These are phyloP conservation scores for Melinopterus prodromus DNA, from an alignment of 2,888 invertebrate genomes.

Conservation along the genomic window DNA sequence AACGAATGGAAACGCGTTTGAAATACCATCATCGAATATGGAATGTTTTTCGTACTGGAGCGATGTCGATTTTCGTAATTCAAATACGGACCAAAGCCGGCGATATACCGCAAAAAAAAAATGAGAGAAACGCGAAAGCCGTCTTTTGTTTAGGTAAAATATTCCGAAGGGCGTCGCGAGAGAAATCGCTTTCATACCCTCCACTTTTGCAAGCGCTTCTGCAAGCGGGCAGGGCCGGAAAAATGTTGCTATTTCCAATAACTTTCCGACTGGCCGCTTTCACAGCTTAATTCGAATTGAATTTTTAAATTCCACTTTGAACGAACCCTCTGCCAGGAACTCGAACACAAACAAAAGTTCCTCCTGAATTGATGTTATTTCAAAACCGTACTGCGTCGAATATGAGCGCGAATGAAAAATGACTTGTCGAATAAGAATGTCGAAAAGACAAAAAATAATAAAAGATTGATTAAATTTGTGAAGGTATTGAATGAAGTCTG, in stretches of 20 bases:
- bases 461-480: too few relatives aligned
- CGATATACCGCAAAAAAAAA: not conserved
- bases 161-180: not conserved
- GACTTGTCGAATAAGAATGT: not conserved
- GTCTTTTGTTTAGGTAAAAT: not conserved
- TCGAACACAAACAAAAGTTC: not conserved
- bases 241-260: not conserved
- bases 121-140: not conserved
- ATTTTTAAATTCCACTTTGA: constrained; percentile 4
- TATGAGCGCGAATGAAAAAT: not conserved
- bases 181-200: not conserved
- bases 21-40: too few relatives aligned
- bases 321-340: not conserved
- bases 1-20: too few relatives aligned
- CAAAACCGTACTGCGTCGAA: not conserved
- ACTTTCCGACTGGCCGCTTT: not conserved
- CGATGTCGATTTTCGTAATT: too few relatives aligned
- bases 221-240: not conserved
- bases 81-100: not conserved
- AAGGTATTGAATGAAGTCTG: too few relatives aligned
- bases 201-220: not conserved
- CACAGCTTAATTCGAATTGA: not conserved
- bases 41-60: too few relatives aligned
- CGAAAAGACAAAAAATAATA: too few relatives aligned
- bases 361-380: not conserved